A percentile compares a stretch with the other conserved stretches of the same genome.
Conservation (phyloP, 2,888 invertebrate species). For the Enchytraeus crypticus region DNA sequence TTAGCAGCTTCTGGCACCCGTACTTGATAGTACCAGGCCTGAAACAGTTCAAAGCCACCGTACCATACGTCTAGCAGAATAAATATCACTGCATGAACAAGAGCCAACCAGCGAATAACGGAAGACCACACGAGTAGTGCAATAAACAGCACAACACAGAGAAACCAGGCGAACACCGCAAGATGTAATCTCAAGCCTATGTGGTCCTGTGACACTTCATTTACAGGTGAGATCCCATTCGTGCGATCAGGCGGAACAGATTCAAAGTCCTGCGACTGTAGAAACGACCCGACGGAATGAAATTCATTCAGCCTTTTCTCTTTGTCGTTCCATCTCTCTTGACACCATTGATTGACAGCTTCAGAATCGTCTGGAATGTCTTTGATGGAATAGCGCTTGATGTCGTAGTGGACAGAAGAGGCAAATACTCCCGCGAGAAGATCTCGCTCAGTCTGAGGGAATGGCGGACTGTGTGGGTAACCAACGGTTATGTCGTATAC, state of each 20-base stretch:
- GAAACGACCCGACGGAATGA: background rate
- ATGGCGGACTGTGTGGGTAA: constrained; percentile 61
- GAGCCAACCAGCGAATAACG: background rate
- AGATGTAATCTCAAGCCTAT: background rate
- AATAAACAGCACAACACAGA: background rate
- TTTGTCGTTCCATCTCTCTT: constrained; percentile 45
- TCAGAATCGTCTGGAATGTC: constrained; percentile 28
- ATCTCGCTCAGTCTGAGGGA: constrained; percentile 68
- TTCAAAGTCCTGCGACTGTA: background rate
- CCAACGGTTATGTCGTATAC: constrained; percentile 80
- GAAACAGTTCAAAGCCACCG: background rate
- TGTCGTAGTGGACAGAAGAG: constrained; percentile 65
- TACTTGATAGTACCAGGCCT: background rate
- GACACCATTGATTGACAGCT: constrained; percentile 41
- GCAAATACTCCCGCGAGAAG: constrained; percentile 65
- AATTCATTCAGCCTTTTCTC: constrained; percentile 37
- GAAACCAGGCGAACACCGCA: background rate
- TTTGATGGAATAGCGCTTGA: constrained; percentile 51
- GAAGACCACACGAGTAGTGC: background rate
- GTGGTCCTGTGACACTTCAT: background rate
- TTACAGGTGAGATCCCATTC: too few species aligned
- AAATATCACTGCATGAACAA: background rate
- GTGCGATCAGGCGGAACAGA: too few species aligned
- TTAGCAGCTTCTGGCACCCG: background rate
- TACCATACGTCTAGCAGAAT: background rate